Evolutionary conservation across 2,797 vertebrate species (phyloP).

Genomic region (Lerista edwardsae): DNA sequence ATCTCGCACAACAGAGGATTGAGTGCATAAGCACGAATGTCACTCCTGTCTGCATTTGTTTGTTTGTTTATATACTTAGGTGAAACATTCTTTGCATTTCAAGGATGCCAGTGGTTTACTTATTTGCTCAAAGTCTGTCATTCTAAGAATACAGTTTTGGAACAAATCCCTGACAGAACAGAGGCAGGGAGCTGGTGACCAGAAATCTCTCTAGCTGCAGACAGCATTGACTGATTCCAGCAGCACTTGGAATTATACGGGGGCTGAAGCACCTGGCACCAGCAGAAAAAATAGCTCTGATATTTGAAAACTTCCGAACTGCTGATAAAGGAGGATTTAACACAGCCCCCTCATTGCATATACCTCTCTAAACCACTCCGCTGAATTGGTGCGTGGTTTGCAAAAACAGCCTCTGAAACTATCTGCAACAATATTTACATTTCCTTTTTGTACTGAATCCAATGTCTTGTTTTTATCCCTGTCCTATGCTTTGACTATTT

Average conservation of each 20-base stretch:
- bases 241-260: neutral
- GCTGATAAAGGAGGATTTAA: neutral
- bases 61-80: slow-evolving; percentile 16
- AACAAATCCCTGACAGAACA: slow-evolving; percentile 44
- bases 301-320: slow-evolving; percentile 14
- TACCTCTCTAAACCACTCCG: neutral
- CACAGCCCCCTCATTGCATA: neutral
- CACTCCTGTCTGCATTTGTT: slow-evolving; percentile 23
- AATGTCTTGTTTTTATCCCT: neutral
- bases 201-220: neutral
- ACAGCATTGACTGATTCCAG: slow-evolving; percentile 8
- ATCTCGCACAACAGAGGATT: slow-evolving; percentile 36
- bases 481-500: neutral
- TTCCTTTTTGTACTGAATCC: neutral
- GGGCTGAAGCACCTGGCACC: neutral
- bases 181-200: slow-evolving; percentile 2
- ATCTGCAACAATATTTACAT: neutral
- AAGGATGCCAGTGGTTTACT: slow-evolving; percentile 47
- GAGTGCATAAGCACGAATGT: slow-evolving; percentile 39
- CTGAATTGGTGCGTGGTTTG: neutral
- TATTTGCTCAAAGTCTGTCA: slow-evolving; percentile 26
- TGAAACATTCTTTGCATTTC: slow-evolving; percentile 15
- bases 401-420: neutral
- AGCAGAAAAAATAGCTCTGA: neutral
- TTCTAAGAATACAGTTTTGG: slow-evolving; percentile 43